Base-by-base conservation (phyloP, 2,888 invertebrate species). In the Cosmia pyralina region DNA sequence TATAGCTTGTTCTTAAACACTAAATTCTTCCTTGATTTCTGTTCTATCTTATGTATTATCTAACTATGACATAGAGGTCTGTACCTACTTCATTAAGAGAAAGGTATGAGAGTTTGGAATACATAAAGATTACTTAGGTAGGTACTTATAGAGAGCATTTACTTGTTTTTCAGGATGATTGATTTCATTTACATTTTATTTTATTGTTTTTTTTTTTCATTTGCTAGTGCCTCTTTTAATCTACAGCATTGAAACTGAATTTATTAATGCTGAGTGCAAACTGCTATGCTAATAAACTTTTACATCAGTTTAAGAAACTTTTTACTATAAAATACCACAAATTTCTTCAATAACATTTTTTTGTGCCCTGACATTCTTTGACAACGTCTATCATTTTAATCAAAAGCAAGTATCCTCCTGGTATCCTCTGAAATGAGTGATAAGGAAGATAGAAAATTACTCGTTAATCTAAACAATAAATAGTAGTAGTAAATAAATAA, bases 351-450 rank as follows among this genome's bases (percentile, higher is more conserved):
- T 11, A 10, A 5, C 0, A 4, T 38, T 46, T 38, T 48, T 48
- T 50, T 76, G 4, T 17, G 52, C 22, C 17, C n/a, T 75, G 72
- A 15, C 58, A 28, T n/a, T 41, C 17, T 79, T 48, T 59, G n/a
- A 59, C 13, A 41, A 38, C 44, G 38, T 79, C 41, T 75, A 38
- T 59, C 28, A 59, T 48, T 70, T n/a, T 17, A 28, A 59, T 58
- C 28, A 58, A 73, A 10, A 28, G 28, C 3, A 28, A 28, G 28
- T 28, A 28, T 28, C 28, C 28, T 28, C 28, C 28, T 28, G 3
- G 13, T 0, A 22, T 19, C 11, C 46, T n/a, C n/a, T 48, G 46
- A 28, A 52, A 46, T 57, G 19, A 15, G 15, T 19, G 41, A 0
- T 59, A 52, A 1, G 15, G 7, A 55, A 22, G n/a, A 48, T 44